Percentiles rank a stretch among this genome's conserved stretches.
These are phyloP conservation scores for Temnothorax longispinosus DNA, from an alignment of 1,140 invertebrate genomes.

Conservation along the genomic window DNA sequence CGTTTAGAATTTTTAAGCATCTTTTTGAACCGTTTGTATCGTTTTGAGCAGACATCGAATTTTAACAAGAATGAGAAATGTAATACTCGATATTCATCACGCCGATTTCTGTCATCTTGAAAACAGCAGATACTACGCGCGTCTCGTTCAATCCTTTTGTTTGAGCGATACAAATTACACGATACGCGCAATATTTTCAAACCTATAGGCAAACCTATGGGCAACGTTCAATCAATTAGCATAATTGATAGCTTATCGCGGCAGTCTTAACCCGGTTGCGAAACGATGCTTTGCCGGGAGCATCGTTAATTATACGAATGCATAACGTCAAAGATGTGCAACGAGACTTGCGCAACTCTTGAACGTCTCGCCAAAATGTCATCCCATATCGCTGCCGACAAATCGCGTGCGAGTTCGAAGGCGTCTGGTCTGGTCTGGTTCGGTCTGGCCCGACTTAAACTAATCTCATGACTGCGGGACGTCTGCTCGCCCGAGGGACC, in stretches of 20 bases:
- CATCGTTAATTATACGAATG: conserved; percentile 28
- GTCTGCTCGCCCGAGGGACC: conserved; percentile 23
- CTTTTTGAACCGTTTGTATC: background rate
- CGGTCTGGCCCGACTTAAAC: conserved; percentile 26
- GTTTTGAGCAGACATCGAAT: background rate
- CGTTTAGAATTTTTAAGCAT: background rate
- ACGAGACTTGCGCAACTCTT: conserved; percentile 38
- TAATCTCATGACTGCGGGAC: conserved; percentile 49
- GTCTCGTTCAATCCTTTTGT: background rate
- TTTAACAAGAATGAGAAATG: background rate
- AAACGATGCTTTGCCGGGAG: background rate
- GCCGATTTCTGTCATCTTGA: background rate
- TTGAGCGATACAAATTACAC: background rate
- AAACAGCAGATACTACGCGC: background rate
- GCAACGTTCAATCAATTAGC: background rate
- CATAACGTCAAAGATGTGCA: conserved; percentile 30
- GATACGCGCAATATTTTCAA: background rate
- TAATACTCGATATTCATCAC: background rate
- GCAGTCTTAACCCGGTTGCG: conserved; percentile 3
- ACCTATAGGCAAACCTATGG: background rate
- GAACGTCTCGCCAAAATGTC: conserved; percentile 42
- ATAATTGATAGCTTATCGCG: conserved; percentile 32
- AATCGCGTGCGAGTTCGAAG: conserved; percentile 35
- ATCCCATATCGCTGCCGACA: conserved; percentile 40
- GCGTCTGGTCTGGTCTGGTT: background rate